Conservation (phyloP, 2,888 invertebrate species). For the Carcina quercana region DNA sequence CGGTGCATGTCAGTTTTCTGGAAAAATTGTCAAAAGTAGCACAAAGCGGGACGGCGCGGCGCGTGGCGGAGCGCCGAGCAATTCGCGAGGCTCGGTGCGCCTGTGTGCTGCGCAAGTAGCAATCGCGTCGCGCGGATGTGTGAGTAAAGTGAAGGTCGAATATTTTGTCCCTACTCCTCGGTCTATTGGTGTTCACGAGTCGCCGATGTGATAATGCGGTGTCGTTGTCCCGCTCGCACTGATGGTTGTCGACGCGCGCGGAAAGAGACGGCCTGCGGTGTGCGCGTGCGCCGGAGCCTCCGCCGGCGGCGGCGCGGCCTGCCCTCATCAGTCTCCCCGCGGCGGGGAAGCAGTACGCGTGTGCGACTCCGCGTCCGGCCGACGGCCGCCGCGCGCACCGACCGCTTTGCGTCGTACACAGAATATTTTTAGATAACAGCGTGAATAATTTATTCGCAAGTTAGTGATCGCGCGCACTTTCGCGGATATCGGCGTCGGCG, state of each 20-base stretch:
- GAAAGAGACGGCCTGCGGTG: constrained; percentile 56
- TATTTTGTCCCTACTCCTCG: constrained; percentile 71
- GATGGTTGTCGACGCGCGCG: constrained; percentile 23
- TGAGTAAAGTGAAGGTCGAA: constrained; percentile 74
- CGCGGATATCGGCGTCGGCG: constrained; percentile 56
- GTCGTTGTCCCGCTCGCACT: constrained; percentile 57
- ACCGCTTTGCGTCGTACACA: constrained; percentile 54
- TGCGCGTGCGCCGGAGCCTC: constrained; percentile 66
- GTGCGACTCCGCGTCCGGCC: constrained; percentile 54
- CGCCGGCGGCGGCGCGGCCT: constrained; percentile 67
- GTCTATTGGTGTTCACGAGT: constrained; percentile 73
- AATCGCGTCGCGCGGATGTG: constrained; percentile 47
- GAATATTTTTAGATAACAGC: constrained; percentile 74
- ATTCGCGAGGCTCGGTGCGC: constrained; percentile 46
- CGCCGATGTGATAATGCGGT: constrained; percentile 66
- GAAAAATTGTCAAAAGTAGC: constrained; percentile 72
- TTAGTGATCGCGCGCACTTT: constrained; percentile 69
- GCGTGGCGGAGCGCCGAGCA: constrained; percentile 39
- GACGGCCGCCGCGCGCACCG: constrained; percentile 43
- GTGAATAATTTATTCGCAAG: constrained; percentile 70
- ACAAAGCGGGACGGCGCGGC: constrained; percentile 40
- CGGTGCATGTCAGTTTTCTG: constrained; percentile 68
- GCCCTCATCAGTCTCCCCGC: constrained; percentile 73
- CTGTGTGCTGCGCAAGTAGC: constrained; percentile 51
- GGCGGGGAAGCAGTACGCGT: constrained; percentile 69